Evolutionary conservation across 2,797 vertebrate genomes (phyloP).

Genomic region (Centroberyx gerrardi): DNA sequence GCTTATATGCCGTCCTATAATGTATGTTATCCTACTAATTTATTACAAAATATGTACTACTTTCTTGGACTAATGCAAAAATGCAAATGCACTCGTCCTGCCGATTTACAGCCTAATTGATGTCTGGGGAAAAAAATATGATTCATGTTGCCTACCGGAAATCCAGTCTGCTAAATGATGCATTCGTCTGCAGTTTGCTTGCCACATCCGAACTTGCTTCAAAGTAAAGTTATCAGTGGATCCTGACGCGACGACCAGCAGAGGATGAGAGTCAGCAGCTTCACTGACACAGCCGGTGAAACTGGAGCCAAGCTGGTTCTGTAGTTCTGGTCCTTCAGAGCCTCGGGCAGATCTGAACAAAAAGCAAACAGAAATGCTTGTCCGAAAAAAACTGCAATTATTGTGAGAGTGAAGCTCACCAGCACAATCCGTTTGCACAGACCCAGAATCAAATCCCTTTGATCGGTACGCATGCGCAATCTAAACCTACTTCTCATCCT

Average conservation of each 20-base stretch:
- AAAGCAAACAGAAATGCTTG: neutral
- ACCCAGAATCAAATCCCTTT: slow-evolving; percentile 57
- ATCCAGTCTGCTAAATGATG: slow-evolving; percentile 84
- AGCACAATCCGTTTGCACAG: slow-evolving; percentile 24
- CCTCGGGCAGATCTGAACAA: neutral
- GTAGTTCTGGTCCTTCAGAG: slow-evolving; percentile 11
- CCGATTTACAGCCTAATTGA: no score
- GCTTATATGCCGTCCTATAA: no score
- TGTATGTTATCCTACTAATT: no score
- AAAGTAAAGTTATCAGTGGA: slow-evolving; percentile 47
- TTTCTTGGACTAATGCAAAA: neutral
- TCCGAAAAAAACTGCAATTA: neutral
- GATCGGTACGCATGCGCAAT: slow-evolving; percentile 71
- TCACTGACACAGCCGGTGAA: slow-evolving; percentile 3
- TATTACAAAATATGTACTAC: neutral
- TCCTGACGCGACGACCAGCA: slow-evolving; percentile 36
- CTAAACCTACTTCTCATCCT: neutral
- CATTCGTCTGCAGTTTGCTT: slow-evolving; percentile 81
- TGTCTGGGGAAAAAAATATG: neutral
- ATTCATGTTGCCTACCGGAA: slow-evolving; percentile 69
- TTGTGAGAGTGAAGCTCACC: slow-evolving; percentile 4
- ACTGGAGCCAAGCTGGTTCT: neutral
- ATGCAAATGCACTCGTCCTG: neutral
- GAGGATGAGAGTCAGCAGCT: slow-evolving; percentile 36
- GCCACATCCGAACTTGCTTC: slow-evolving; percentile 78